Evolutionary conservation across 2,797 vertebrate genomes (phyloP).

Genomic region (Esox lucius): DNA sequence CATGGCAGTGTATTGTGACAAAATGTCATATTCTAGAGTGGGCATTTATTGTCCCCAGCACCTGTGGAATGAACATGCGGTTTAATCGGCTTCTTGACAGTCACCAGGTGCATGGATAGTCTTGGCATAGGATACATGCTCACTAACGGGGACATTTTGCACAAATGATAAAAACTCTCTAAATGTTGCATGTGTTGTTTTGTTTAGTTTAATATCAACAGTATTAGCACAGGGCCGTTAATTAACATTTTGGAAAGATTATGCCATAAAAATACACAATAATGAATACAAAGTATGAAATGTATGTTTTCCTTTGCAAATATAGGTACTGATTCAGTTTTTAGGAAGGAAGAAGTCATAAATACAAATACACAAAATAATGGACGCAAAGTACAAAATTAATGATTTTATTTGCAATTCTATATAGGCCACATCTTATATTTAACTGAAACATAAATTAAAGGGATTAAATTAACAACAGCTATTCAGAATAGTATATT

Average conservation of each 20-base stretch:
- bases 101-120: too few species aligned
- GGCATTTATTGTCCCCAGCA: too few species aligned
- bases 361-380: neutral
- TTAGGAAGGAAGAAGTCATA: neutral
- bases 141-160: too few species aligned
- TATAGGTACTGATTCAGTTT: neutral
- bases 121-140: too few species aligned
- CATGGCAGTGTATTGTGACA: too few species aligned
- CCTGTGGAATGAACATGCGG: too few species aligned
- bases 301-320: conserved; percentile 39
- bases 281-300: neutral
- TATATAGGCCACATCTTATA: conserved; percentile 3
- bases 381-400: neutral
- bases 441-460: conserved; percentile 30
- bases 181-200: too few species aligned
- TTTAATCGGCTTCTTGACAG: too few species aligned
- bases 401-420: conserved; percentile 41
- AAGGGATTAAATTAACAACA: conserved; percentile 10
- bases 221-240: neutral
- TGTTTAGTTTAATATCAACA: neutral
- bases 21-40: too few species aligned
- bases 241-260: neutral
- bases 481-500: conserved; percentile 5
- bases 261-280: conserved; percentile 1
- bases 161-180: too few species aligned